Conservation (phyloP, 2,797 vertebrate species). For the Schizopygopsis malacanthus region DNA sequence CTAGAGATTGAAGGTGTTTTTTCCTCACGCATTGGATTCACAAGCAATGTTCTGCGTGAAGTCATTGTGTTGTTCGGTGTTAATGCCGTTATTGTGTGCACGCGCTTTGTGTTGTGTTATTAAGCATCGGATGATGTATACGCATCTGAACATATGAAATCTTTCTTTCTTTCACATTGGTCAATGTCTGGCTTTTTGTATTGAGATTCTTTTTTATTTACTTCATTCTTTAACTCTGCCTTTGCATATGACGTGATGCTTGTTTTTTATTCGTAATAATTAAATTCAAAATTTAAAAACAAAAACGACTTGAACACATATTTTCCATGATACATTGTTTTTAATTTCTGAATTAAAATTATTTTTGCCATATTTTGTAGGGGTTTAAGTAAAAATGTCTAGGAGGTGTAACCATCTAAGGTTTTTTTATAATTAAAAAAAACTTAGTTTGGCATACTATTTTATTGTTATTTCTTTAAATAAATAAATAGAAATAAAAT, state of each 20-base stretch:
- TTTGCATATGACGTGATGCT: background rate
- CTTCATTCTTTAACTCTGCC: background rate
- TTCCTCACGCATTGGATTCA: background rate
- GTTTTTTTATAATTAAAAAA: background rate
- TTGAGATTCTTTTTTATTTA: background rate
- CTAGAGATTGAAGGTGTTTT: background rate
- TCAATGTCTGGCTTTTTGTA: background rate
- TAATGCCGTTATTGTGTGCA: background rate
- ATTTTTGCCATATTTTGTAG: background rate
- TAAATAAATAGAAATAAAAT: background rate
- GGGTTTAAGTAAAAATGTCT: background rate
- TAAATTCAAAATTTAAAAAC: background rate
- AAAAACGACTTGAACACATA: background rate
- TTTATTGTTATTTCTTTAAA: background rate
- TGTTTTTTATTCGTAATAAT: background rate
- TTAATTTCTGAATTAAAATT: background rate
- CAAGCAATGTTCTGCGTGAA: background rate
- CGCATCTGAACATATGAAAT: background rate
- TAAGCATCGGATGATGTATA: background rate
- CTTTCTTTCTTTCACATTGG: background rate
- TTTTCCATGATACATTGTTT: background rate
- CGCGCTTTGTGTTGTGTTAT: background rate
- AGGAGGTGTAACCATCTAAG: background rate
- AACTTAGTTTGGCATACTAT: background rate
- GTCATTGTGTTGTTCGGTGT: conserved; percentile 1